Percentiles rank a stretch among this genome's conserved stretches.
Conservation (phyloP, 2,888 invertebrate genomes). For the Teinopalpus imperialis region DNA sequence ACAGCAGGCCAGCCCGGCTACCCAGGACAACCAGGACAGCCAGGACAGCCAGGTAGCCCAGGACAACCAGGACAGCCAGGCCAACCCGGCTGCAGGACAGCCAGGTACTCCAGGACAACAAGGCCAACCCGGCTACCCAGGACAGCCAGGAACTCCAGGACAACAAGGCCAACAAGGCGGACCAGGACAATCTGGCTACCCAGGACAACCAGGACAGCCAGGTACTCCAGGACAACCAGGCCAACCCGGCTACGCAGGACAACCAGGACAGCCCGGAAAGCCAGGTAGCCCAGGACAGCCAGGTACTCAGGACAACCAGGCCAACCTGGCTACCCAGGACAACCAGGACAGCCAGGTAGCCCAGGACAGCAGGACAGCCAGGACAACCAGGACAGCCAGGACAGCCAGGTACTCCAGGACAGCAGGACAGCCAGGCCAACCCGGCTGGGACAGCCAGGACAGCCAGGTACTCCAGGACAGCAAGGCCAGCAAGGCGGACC, state of each 20-base stretch:
- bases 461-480: constrained; percentile 58
- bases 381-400: constrained; percentile 59
- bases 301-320: too few relatives aligned
- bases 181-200: constrained; percentile 33
- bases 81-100: constrained; percentile 31
- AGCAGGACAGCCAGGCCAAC: constrained; percentile 36
- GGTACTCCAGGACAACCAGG: constrained; percentile 69
- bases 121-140: constrained; percentile 67
- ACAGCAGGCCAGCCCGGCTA: constrained; percentile 57
- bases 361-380: constrained; percentile 43
- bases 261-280: constrained; percentile 38
- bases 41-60: constrained; percentile 42
- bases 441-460: constrained; percentile 39
- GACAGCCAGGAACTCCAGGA: constrained; percentile 29
- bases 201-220: constrained; percentile 37
- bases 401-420: constrained; percentile 30
- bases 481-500: constrained; percentile 61
- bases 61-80: constrained; percentile 45
- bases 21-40: constrained; percentile 36
- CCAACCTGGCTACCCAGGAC: constrained; percentile 32
- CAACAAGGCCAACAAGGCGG: constrained; percentile 37
- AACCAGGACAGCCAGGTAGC: constrained; percentile 33
- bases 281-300: constrained; percentile 46
- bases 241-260: constrained; percentile 38
- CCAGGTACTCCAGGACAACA: constrained; percentile 32